Evolutionary conservation across 1,140 invertebrate genomes (phyloP).

Genomic region (Hormaphis cornu): DNA sequence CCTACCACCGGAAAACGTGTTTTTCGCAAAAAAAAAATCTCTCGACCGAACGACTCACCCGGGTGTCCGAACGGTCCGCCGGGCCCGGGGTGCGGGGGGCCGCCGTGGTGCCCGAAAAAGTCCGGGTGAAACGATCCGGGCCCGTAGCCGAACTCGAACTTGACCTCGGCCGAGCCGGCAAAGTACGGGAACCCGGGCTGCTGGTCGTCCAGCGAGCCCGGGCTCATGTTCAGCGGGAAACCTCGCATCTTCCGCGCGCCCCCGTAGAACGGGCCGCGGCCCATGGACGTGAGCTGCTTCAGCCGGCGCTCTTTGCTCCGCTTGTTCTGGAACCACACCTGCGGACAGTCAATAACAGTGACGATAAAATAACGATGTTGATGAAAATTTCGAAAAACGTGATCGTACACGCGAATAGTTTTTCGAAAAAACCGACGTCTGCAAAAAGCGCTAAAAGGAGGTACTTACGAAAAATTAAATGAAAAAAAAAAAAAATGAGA

Average conservation of each 20-base stretch:
- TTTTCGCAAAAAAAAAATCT: neutral
- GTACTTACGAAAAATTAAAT: too few species aligned
- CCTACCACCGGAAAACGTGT: too few species aligned
- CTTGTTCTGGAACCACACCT: conserved; percentile 99
- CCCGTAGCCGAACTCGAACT: conserved; percentile 82
- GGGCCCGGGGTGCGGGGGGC: conserved; percentile 49
- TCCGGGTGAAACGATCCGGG: conserved; percentile 79
- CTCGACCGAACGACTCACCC: conserved; percentile 34
- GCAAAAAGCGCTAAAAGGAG: too few species aligned
- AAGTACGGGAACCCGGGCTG: conserved; percentile 75
- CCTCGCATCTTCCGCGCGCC: conserved; percentile 81
- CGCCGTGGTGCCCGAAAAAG: conserved; percentile 72
- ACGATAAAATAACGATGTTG: neutral
- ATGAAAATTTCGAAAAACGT: too few species aligned
- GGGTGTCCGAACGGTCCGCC: conserved; percentile 38
- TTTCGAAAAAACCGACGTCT: too few species aligned
- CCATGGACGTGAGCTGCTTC: conserved; percentile 85
- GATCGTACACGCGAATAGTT: too few species aligned
- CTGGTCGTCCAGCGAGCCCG: conserved; percentile 68
- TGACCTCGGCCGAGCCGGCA: conserved; percentile 60
- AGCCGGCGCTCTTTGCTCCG: conserved; percentile 91
- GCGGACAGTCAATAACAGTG: conserved; percentile 40
- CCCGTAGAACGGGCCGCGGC: conserved; percentile 78
- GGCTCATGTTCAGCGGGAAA: conserved; percentile 79
- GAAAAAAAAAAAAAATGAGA: too few species aligned